Percentiles rank a stretch among this genome's conserved stretches.
Evolutionary conservation across 2,888 invertebrate species (phyloP).

Genomic region (Caenorhabditis imperialis): DNA sequence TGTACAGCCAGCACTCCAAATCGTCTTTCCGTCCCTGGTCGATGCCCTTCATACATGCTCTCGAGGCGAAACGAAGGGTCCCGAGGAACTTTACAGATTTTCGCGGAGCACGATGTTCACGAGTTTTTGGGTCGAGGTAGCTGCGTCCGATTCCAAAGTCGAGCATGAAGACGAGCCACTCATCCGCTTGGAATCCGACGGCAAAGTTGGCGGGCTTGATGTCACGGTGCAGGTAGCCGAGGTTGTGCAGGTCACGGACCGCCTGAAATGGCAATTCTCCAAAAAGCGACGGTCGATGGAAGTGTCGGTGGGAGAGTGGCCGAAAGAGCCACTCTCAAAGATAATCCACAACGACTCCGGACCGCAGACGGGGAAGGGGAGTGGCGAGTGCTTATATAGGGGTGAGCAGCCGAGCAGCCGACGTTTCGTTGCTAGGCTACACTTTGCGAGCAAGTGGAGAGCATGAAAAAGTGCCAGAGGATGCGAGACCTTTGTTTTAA

Average conservation of each 20-base stretch:
- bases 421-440: too few relatives aligned
- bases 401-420: too few relatives aligned
- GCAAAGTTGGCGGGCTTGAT: constrained; percentile 63
- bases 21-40: constrained; percentile 54
- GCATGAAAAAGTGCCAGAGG: too few relatives aligned
- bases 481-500: too few relatives aligned
- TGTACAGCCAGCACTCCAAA: constrained; percentile 48
- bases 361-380: too few relatives aligned
- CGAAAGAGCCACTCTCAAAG: too few relatives aligned
- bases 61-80: constrained; percentile 57
- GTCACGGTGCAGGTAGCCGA: constrained; percentile 60
- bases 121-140: constrained; percentile 29
- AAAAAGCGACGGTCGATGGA: too few relatives aligned
- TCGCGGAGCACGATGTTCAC: constrained; percentile 31
- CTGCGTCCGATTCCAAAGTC: constrained; percentile 50
- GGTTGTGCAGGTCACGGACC: constrained; percentile 48
- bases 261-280: constrained; percentile 33
- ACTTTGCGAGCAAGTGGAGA: too few relatives aligned
- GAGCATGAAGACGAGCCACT: constrained; percentile 40
- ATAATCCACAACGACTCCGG: too few relatives aligned
- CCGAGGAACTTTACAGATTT: constrained; percentile 60
- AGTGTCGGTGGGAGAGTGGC: too few relatives aligned
- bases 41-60: constrained; percentile 45
- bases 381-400: too few relatives aligned
- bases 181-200: constrained; percentile 41